These are phyloP conservation scores for Drosophila saltans DNA, from an alignment of 1,140 invertebrate genomes.

Conservation along the genomic window DNA sequence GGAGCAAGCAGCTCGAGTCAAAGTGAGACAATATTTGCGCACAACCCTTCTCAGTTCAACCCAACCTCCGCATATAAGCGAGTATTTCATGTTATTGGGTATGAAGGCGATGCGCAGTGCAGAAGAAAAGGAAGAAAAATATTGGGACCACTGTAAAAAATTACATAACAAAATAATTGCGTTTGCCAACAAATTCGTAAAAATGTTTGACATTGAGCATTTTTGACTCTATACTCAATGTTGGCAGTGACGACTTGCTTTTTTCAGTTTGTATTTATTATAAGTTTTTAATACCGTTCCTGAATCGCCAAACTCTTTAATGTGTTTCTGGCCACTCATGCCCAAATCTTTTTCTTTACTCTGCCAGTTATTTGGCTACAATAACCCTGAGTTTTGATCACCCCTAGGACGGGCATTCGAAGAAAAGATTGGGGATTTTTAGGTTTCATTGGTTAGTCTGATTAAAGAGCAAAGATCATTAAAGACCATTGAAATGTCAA, in stretches of 20 bases:
- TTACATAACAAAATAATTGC: constrained; percentile 78
- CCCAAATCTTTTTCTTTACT: too few relatives aligned
- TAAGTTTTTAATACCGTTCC: too few relatives aligned
- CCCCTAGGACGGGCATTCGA: neutral
- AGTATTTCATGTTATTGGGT: constrained; percentile 66
- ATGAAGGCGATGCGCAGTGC: neutral
- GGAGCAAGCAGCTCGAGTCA: constrained; percentile 46
- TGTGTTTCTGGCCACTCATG: too few relatives aligned
- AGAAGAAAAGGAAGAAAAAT: too few relatives aligned
- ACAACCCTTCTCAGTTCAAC: constrained; percentile 24
- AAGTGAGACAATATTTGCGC: constrained; percentile 80
- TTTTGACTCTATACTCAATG: too few relatives aligned
- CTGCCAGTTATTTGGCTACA: too few relatives aligned
- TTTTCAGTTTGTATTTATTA: too few relatives aligned
- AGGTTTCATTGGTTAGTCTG: constrained; percentile 47
- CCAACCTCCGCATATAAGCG: constrained; percentile 57
- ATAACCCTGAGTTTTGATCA: too few relatives aligned
- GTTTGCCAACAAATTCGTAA: constrained; percentile 64
- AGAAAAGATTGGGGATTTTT: neutral
- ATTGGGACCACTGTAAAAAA: constrained; percentile 50
- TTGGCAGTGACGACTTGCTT: too few relatives aligned
- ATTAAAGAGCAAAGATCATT: constrained; percentile 45
- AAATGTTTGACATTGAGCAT: constrained; percentile 32
- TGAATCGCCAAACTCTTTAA: too few relatives aligned
- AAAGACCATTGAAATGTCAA: constrained; percentile 60